Conservation (phyloP, 1,140 invertebrate species). For the Brachionus rubens region DNA sequence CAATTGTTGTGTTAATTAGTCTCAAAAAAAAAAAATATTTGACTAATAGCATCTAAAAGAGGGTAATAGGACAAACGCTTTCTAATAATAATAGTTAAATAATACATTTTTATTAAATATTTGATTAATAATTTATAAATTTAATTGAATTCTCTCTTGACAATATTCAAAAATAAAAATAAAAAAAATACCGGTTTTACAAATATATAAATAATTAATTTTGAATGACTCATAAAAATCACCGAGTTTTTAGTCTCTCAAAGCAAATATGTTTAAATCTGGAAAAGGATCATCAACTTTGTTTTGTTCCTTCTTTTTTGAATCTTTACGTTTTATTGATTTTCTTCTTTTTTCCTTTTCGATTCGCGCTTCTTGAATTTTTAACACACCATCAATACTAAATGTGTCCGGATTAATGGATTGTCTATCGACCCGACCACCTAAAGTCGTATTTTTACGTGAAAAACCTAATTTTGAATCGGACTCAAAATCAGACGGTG, state of each 20-base stretch:
- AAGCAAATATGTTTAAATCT: constrained; percentile 2
- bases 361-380: not conserved
- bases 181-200: not conserved
- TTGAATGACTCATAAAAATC: no score
- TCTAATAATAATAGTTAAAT: constrained; percentile 11
- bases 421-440: constrained; percentile 5
- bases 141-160: not conserved
- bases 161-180: not conserved
- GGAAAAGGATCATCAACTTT: not conserved
- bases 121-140: not conserved
- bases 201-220: no score
- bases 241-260: not conserved
- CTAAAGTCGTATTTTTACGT: constrained; percentile 10
- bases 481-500: not conserved
- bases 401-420: constrained; percentile 13
- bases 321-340: not conserved
- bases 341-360: constrained; percentile 1
- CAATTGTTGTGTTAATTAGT: no score
- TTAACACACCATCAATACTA: not conserved
- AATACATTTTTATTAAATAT: constrained; percentile 32
- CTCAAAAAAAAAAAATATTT: no score
- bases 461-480: not conserved
- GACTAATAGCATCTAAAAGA: no score
- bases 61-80: not conserved
- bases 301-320: not conserved